A percentile compares a stretch with the other conserved stretches of the same genome.
These are phyloP conservation scores for Calliphora vicina DNA, from an alignment of 1,140 invertebrate species.

Conservation along the genomic window DNA sequence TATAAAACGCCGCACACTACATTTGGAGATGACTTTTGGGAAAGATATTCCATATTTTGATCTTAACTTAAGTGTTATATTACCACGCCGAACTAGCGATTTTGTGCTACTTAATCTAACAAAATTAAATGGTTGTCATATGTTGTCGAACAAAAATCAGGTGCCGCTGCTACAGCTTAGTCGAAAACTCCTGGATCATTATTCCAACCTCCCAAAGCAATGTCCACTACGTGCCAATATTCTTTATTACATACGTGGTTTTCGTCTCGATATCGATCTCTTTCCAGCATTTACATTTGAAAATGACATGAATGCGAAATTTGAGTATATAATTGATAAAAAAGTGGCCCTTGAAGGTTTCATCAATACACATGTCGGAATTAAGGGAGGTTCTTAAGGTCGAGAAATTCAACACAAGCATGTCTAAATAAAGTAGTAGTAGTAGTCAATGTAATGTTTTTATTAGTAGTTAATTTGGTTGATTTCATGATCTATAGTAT, in stretches of 20 bases:
- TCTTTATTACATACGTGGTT: conserved; percentile 44
- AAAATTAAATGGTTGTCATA: conserved; percentile 44
- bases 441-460: too few species aligned
- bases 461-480: too few species aligned
- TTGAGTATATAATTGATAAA: conserved; percentile 47
- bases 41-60: conserved; percentile 42
- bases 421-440: too few species aligned
- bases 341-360: conserved; percentile 48
- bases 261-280: conserved; percentile 45
- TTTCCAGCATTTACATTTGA: conserved; percentile 47
- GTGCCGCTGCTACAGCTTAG: conserved; percentile 45
- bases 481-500: too few species aligned
- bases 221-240: conserved; percentile 44
- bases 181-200: conserved; percentile 42
- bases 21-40: conserved; percentile 44
- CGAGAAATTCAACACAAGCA: neutral
- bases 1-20: conserved; percentile 40
- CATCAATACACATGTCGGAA: conserved; percentile 40
- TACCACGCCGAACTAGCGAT: conserved; percentile 36
- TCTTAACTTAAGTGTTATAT: conserved; percentile 44
- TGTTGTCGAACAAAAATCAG: conserved; percentile 48
- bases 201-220: conserved; percentile 43
- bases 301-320: conserved; percentile 45
- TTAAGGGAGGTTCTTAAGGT: conserved; percentile 20
- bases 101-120: conserved; percentile 45